These are phyloP conservation scores for Ammodramus savannarum DNA, from an alignment of 2,113 vertebrate genomes.

Conservation along the genomic window DNA sequence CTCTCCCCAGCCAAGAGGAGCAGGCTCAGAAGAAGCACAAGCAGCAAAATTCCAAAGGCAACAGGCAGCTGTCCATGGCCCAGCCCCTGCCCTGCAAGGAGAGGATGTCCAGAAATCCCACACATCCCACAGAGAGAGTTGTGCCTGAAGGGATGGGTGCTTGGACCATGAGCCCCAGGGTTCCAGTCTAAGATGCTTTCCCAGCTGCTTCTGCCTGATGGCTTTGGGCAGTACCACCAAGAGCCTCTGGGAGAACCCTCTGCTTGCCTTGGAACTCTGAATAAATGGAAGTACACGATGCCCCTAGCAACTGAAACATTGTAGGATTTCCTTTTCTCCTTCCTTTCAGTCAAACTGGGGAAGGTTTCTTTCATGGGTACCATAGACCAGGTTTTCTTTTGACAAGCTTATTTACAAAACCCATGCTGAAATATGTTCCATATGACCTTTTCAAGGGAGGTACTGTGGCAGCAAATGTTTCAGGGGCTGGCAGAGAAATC, in stretches of 20 bases:
- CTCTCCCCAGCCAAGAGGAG: background rate
- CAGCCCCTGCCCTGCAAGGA: background rate
- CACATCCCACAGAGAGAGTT: background rate
- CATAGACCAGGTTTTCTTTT: background rate
- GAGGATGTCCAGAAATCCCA: background rate
- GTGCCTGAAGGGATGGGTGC: background rate
- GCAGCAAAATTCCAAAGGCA: background rate
- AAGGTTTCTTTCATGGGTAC: background rate
- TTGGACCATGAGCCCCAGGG: background rate
- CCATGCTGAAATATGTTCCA: background rate
- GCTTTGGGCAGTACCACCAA: background rate
- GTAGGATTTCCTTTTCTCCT: background rate
- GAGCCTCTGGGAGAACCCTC: background rate
- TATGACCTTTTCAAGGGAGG: background rate
- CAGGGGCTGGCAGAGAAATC: background rate
- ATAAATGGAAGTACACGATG: accelerated
- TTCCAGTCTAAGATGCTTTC: background rate
- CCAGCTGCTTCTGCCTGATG: background rate
- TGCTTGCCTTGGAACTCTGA: background rate
- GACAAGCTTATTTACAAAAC: background rate
- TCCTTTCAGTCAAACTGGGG: background rate
- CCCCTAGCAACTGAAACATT: background rate
- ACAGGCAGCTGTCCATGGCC: background rate
- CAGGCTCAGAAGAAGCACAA: background rate
- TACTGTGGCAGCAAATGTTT: background rate